Conservation (phyloP, 2,888 invertebrate genomes). For the Mayetiola destructor region DNA sequence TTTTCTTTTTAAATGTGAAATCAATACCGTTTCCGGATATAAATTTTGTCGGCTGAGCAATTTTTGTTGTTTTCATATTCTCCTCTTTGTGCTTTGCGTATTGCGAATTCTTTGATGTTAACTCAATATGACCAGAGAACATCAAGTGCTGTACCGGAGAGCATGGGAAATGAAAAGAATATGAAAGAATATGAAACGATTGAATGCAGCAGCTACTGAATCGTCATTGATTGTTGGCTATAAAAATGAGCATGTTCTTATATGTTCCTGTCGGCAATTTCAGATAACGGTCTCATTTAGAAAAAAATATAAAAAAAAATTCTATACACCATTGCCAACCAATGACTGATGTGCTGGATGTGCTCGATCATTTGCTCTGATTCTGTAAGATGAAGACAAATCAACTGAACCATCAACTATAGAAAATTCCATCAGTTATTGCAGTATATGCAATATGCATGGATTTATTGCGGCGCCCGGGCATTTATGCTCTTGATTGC, state of each 20-base stretch:
- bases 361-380: too few species aligned
- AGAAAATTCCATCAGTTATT: not conserved
- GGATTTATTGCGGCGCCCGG: constrained; percentile 4
- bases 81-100: not conserved
- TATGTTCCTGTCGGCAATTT: constrained; percentile 9
- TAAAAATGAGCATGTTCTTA: too few species aligned
- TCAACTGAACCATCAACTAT: not conserved
- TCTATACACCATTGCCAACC: not conserved
- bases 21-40: constrained; percentile 8
- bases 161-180: not conserved
- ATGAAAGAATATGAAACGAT: not conserved
- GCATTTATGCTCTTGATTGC: not conserved
- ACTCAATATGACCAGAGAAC: not conserved
- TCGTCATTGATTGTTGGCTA: not conserved
- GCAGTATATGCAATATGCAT: not conserved
- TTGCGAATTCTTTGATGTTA: not conserved
- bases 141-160: not conserved
- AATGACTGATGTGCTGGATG: not conserved
- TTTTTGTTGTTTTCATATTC: not conserved
- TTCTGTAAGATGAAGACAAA: not conserved
- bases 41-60: not conserved
- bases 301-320: too few species aligned
- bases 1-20: not conserved
- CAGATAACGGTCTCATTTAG: constrained; percentile 4
- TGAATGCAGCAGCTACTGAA: not conserved